These are phyloP conservation scores for Struthidea cinerea DNA, from an alignment of 2,113 vertebrate species.

Conservation along the genomic window DNA sequence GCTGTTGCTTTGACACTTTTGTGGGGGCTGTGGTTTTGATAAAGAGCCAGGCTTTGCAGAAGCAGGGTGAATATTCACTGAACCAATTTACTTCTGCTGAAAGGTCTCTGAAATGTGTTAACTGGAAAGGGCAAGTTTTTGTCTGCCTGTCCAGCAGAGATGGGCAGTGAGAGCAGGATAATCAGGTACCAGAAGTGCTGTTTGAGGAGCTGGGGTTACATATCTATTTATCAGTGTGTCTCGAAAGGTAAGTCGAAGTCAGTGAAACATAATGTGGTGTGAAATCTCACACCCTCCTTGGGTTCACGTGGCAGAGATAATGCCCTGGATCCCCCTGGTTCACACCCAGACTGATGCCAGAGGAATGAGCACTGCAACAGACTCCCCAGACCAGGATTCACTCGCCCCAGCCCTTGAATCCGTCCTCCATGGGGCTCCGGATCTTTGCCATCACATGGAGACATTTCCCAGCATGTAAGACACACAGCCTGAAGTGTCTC, in stretches of 20 bases:
- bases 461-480: background rate
- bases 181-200: background rate
- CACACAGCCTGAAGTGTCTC: background rate
- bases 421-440: background rate
- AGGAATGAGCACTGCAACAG: background rate
- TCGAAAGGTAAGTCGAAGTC: background rate
- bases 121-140: background rate
- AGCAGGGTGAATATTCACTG: background rate
- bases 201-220: background rate
- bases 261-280: background rate
- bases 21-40: constrained; percentile 43
- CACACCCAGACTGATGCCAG: background rate
- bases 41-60: constrained; percentile 41
- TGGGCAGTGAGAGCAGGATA: background rate
- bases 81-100: background rate
- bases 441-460: background rate
- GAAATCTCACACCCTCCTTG: background rate
- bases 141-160: background rate
- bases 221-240: background rate
- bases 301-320: background rate
- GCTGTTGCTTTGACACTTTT: constrained; percentile 59
- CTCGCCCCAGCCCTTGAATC: background rate
- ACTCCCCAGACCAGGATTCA: background rate
- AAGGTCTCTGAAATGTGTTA: background rate
- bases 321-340: background rate